Conservation (phyloP, 2,888 invertebrate genomes). For the Boloria selene region DNA sequence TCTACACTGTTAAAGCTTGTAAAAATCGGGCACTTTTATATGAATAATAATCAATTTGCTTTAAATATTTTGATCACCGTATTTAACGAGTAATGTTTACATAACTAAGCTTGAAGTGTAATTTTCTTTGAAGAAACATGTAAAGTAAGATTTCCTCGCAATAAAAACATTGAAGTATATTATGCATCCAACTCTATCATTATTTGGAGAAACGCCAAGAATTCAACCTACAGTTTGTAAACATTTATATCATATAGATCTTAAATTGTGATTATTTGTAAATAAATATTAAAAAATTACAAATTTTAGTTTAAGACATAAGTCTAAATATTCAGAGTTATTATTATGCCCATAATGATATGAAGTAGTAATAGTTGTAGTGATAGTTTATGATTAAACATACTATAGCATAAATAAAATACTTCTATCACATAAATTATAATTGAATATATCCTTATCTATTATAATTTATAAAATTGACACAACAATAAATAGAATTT, state of each 20-base stretch:
- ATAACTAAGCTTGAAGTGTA: not conserved
- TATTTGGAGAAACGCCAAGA: constrained; percentile 65
- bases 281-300: constrained; percentile 13
- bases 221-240: constrained; percentile 50
- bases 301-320: not conserved
- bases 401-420: not conserved
- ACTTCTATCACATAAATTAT: not conserved
- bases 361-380: too few relatives aligned
- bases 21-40: too few relatives aligned
- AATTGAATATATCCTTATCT: constrained; percentile 2
- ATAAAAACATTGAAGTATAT: constrained; percentile 20
- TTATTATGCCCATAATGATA: not conserved
- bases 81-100: too few relatives aligned
- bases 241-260: constrained; percentile 34
- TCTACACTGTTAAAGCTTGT: too few relatives aligned
- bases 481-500: constrained; percentile 28
- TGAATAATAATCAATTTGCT: too few relatives aligned
- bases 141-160: constrained; percentile 5
- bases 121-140: not conserved
- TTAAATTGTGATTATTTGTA: constrained; percentile 25
- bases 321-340: not conserved
- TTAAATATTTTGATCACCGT: too few relatives aligned
- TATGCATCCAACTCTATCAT: constrained; percentile 47
- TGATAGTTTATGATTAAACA: too few relatives aligned
- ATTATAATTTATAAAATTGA: constrained; percentile 24